Percentiles rank a stretch among this genome's conserved stretches.
Evolutionary conservation across 1,140 invertebrate species (phyloP).

Genomic region (Euwallacea similis): DNA sequence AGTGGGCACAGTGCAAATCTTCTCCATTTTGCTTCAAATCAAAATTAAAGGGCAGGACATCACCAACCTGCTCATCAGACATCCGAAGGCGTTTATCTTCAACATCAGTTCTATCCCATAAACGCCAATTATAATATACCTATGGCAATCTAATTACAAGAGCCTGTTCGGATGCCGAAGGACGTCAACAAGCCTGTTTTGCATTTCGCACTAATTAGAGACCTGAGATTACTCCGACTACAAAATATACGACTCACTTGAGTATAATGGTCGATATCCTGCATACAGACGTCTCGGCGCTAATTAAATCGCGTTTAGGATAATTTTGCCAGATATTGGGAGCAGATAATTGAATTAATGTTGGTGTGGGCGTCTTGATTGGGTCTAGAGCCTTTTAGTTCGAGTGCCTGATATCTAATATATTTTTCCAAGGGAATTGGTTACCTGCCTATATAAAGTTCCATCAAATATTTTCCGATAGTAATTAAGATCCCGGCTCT

Average conservation of each 20-base stretch:
- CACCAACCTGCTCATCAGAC: too few species aligned
- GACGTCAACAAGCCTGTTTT: conserved; percentile 16
- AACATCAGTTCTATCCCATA: neutral
- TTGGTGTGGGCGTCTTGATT: too few species aligned
- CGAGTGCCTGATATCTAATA: too few species aligned
- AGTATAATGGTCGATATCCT: conserved; percentile 12
- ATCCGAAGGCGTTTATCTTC: neutral
- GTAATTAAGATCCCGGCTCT: neutral
- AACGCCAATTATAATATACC: conserved; percentile 16
- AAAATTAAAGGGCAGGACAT: too few species aligned
- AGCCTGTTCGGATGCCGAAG: conserved; percentile 13
- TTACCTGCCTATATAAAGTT: neutral
- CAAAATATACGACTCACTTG: conserved; percentile 12
- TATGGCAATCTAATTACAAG: conserved; percentile 11
- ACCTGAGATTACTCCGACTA: conserved; percentile 17
- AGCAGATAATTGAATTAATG: too few species aligned
- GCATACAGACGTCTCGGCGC: neutral
- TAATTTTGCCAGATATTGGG: neutral
- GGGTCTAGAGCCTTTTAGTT: too few species aligned
- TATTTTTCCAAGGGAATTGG: neutral
- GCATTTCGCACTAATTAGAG: conserved; percentile 17
- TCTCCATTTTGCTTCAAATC: too few species aligned
- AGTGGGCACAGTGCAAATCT: too few species aligned
- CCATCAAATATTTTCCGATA: conserved; percentile 3
- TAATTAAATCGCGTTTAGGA: conserved; percentile 6